Evolutionary conservation across 1,140 invertebrate species (phyloP), one percentile per base, ranked within the genome.

Genomic region (Monomorium pharaonis): DNA sequence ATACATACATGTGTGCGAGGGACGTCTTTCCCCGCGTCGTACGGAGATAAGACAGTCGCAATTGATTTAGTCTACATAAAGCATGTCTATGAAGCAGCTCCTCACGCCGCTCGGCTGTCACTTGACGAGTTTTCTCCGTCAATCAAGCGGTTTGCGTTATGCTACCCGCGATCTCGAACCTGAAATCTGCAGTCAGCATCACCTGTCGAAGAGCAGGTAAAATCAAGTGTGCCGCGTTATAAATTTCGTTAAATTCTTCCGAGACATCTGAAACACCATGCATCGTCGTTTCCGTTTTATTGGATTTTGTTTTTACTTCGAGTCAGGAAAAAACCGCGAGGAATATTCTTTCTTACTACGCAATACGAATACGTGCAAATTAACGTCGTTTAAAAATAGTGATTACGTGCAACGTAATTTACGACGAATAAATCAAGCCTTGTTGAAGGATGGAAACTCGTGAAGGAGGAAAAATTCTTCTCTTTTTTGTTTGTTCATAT

Each of bases 31-130:
- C 33, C 37, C 54, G 18, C 16, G 27, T 10, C 3, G 69, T 14
- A 33, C 47, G 33, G n/a, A 18, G 27, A 75, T 60, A 60, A 30
- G 49, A 24, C 54, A 81, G 65, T 62, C 70, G 9, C n/a, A n/a
- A n/a, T n/a, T 16, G 33, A 37, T 33, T 80, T 80, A 67, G 62
- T 77, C 37, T 44, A 21, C 47, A 24, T 42, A 58, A 60, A 84
- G 16, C 62, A 77, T 92, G 91, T 88, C 87, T 14, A 60, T 84
- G 27, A 91, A 54, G 5, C 75, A 75, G 24, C 49, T 92, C 0
- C 21, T 92, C 2, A 69, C n/a, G 60, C 76, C 74, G 1, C 18
- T 91, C 27, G 21, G 88, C 44, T 56, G 49, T 58, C 56, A 69
- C 3, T 84, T 90, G 30, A 30, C 58, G 60, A 21, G 24, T 0